phyloP scores from a whole-genome alignment of 2,113 vertebrate genomes.

The Ophthalmolycus amberensis region DNA sequence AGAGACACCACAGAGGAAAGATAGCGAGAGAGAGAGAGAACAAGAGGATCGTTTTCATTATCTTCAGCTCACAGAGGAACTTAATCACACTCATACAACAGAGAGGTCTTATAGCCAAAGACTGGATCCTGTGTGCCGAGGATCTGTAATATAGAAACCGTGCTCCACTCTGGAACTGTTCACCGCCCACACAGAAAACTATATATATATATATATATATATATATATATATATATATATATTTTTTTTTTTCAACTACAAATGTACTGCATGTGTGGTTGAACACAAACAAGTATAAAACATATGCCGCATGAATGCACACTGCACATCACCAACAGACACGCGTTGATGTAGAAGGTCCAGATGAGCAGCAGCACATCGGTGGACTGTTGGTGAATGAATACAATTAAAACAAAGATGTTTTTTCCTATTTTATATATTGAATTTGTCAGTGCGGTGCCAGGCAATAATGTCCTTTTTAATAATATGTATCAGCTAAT shows the following conservation, averaged over 20 bases:
- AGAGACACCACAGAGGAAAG: slow-evolving; percentile 41
- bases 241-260: neutral
- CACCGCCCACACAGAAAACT: slow-evolving; percentile 1
- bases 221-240: too few species aligned
- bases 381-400: neutral
- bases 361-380: neutral
- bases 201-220: too few species aligned
- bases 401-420: neutral
- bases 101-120: slow-evolving; percentile 58
- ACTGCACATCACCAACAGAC: neutral
- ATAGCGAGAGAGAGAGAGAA: slow-evolving; percentile 55
- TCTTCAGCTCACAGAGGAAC: slow-evolving; percentile 69
- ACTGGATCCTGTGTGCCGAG: slow-evolving; percentile 43
- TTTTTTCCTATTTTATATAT: neutral
- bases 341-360: neutral
- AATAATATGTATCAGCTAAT: neutral
- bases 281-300: slow-evolving; percentile 7
- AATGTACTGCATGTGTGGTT: neutral
- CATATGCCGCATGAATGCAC: neutral
- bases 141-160: slow-evolving; percentile 30
- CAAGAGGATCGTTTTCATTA: slow-evolving; percentile 73
- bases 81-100: slow-evolving; percentile 62
- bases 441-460: neutral
- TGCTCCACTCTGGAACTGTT: slow-evolving; percentile 18
- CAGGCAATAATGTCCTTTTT: neutral